Evolutionary conservation across 2,797 vertebrate genomes (phyloP).

Genomic region (Hozukius guyotensis): DNA sequence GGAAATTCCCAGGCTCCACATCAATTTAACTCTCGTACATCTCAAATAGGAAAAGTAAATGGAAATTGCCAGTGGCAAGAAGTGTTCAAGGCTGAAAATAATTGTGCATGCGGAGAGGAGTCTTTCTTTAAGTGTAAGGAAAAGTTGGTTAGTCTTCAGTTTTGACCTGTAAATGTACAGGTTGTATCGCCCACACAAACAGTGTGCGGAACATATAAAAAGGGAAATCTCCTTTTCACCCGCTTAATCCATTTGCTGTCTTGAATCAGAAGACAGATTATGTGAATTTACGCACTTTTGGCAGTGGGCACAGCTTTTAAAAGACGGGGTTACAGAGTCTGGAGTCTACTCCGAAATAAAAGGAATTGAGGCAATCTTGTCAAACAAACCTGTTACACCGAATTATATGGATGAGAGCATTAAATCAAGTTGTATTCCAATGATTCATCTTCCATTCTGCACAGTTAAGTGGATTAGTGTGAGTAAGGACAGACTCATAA

Average conservation of each 20-base stretch:
- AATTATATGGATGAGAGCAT: slow-evolving; percentile 23
- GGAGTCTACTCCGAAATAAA: slow-evolving; percentile 9
- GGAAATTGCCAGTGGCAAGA: slow-evolving; percentile 30
- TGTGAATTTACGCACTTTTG: slow-evolving; percentile 14
- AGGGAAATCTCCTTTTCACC: background rate
- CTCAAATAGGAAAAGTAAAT: slow-evolving; percentile 10
- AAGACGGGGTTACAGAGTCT: background rate
- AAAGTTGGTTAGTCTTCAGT: background rate
- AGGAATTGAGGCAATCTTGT: slow-evolving; percentile 7
- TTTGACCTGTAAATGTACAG: slow-evolving; percentile 11
- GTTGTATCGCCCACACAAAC: background rate
- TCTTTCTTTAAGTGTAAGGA: background rate
- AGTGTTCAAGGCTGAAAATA: slow-evolving; percentile 28
- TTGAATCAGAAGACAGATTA: slow-evolving; percentile 13
- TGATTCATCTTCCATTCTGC: slow-evolving; percentile 29
- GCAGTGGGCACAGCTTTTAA: background rate
- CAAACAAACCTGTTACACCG: slow-evolving; percentile 29
- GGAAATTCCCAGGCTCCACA: background rate
- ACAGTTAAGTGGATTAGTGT: slow-evolving; percentile 39
- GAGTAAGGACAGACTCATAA: slow-evolving; percentile 13
- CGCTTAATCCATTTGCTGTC: background rate
- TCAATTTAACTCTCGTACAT: slow-evolving; percentile 11
- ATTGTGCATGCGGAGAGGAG: slow-evolving; percentile 5
- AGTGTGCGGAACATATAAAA: background rate
- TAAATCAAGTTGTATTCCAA: slow-evolving; percentile 27